Conservation (phyloP, 2,888 invertebrate species). For the Lissocephala sabroskyi region DNA sequence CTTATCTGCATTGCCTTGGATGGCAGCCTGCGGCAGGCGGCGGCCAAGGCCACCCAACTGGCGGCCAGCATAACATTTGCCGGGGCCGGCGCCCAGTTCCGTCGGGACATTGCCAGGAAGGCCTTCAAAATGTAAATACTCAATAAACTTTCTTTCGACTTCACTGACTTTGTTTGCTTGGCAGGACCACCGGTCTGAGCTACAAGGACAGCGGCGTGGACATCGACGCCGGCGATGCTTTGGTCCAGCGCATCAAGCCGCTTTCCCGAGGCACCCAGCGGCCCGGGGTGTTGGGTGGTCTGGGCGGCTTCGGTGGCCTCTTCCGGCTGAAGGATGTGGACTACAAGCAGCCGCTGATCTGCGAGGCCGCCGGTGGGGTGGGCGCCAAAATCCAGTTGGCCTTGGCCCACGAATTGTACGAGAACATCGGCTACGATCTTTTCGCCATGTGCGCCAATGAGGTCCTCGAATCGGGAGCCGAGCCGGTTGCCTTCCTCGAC, state of each 20-base stretch:
- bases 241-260: slow-evolving; percentile 89
- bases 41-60: slow-evolving; percentile 81
- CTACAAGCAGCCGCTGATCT: slow-evolving; percentile 87
- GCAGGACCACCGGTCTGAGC: slow-evolving; percentile 74
- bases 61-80: slow-evolving; percentile 85
- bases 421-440: slow-evolving; percentile 92
- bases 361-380: slow-evolving; percentile 96
- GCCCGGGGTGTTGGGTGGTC: slow-evolving; percentile 83
- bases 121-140: slow-evolving; percentile 83
- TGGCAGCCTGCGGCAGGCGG: slow-evolving; percentile 80
- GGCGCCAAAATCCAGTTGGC: slow-evolving; percentile 97
- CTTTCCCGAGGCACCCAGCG: slow-evolving; percentile 85
- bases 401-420: slow-evolving; percentile 82
- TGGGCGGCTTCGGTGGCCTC: slow-evolving; percentile 95
- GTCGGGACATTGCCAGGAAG: slow-evolving; percentile 92
- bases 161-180: neutral
- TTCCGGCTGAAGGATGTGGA: slow-evolving; percentile 84
- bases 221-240: slow-evolving; percentile 90
- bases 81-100: slow-evolving; percentile 87
- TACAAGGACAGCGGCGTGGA: slow-evolving; percentile 95
- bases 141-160: neutral
- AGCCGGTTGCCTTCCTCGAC: slow-evolving; percentile 96
- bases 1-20: slow-evolving; percentile 84
- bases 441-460: slow-evolving; percentile 99
- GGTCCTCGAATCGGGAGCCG: slow-evolving; percentile 94